These are phyloP conservation scores for Chaetogeoica ovagalla DNA, from an alignment of 2,888 invertebrate genomes.

Conservation along the genomic window DNA sequence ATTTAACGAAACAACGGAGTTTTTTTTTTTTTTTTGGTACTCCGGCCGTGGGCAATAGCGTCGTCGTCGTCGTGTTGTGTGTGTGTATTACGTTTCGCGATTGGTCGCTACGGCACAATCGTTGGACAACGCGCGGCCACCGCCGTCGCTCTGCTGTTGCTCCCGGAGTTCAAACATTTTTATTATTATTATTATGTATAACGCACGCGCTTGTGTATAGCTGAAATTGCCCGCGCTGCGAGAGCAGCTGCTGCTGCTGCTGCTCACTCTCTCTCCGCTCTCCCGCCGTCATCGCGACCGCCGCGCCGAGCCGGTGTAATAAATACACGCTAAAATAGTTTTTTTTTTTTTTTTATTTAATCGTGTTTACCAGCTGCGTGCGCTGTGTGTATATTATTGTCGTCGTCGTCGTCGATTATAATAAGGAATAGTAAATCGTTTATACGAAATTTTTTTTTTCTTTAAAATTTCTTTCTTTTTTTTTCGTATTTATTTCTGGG, in stretches of 20 bases:
- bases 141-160: neutral
- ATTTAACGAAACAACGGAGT: slow-evolving; percentile 37
- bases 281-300: neutral
- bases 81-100: slow-evolving; percentile 12
- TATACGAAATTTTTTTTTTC: neutral
- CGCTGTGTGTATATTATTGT: neutral
- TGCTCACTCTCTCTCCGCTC: slow-evolving; percentile 7
- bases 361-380: slow-evolving; percentile 9
- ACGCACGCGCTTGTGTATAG: neutral
- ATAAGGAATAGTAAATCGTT: neutral
- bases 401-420: neutral
- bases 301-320: neutral
- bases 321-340: slow-evolving; percentile 2
- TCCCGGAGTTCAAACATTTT: slow-evolving; percentile 31
- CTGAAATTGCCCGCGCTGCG: slow-evolving; percentile 5
- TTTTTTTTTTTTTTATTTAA: neutral
- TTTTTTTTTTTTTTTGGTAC: neutral
- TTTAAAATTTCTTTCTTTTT: neutral
- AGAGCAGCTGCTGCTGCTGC: slow-evolving; percentile 42
- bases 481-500: neutral
- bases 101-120: slow-evolving; percentile 12
- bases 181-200: neutral
- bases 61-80: neutral
- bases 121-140: slow-evolving; percentile 15
- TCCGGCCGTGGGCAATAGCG: neutral